These are phyloP conservation scores for Eptesicus fuscus DNA, from an alignment of 2,113 vertebrate genomes.

Conservation along the genomic window DNA sequence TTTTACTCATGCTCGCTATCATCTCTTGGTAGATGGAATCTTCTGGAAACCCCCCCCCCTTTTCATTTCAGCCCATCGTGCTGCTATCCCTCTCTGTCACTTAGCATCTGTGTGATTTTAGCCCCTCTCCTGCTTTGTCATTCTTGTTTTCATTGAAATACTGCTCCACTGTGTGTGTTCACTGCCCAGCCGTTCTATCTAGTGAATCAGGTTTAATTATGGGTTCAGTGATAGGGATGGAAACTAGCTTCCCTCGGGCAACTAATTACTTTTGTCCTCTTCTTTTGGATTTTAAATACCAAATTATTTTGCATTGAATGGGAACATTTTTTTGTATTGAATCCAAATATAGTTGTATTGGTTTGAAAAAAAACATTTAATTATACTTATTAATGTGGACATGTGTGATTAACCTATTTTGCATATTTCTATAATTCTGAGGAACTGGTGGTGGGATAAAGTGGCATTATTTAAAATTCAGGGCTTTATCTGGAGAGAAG, in stretches of 20 bases:
- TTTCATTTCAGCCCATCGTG: fast-evolving
- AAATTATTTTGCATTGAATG: slow-evolving; percentile 35
- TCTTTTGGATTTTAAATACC: slow-evolving; percentile 32
- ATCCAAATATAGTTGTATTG: background rate
- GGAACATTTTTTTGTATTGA: slow-evolving; percentile 15
- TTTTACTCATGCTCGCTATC: background rate
- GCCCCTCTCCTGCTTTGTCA: background rate
- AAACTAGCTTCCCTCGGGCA: background rate
- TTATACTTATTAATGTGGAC: background rate
- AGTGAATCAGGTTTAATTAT: background rate
- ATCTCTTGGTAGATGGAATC: background rate
- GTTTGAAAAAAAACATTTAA: slow-evolving; percentile 4
- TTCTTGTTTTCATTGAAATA: background rate
- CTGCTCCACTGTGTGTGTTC: background rate
- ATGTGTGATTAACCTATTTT: background rate
- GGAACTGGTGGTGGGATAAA: background rate
- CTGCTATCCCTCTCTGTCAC: fast-evolving
- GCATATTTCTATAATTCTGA: background rate
- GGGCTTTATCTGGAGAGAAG: background rate
- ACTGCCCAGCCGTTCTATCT: background rate
- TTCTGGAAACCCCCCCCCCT: background rate
- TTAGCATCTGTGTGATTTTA: background rate
- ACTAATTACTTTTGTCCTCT: slow-evolving; percentile 48
- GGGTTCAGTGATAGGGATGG: background rate
- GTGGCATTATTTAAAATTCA: slow-evolving; percentile 13